phyloP scores from a whole-genome alignment of 2,888 invertebrate species.

The Argyresthia albistria region DNA sequence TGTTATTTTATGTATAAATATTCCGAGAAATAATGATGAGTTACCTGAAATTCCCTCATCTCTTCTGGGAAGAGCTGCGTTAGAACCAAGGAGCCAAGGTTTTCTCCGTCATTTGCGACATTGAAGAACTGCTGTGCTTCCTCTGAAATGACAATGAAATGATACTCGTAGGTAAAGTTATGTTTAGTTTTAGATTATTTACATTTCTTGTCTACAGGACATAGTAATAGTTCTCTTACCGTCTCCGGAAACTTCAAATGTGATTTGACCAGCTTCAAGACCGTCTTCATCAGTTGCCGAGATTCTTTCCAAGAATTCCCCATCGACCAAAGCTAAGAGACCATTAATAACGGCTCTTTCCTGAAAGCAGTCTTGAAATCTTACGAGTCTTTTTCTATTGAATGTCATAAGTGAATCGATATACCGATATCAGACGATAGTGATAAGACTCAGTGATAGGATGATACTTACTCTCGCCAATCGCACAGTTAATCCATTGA shows the following conservation, averaged over 20 bases:
- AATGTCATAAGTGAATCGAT: neutral
- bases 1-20: too few species aligned
- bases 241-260: conserved; percentile 48
- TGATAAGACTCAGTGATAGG: neutral
- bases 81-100: conserved; percentile 37
- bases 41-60: conserved; percentile 41
- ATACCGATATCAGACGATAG: neutral
- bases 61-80: conserved; percentile 31
- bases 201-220: too few species aligned
- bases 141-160: conserved; percentile 23
- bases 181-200: too few species aligned
- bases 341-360: conserved; percentile 39
- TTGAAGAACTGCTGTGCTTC: conserved; percentile 42
- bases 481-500: conserved; percentile 30
- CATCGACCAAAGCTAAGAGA: conserved; percentile 25
- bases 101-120: conserved; percentile 35
- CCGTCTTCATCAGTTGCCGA: conserved; percentile 70
- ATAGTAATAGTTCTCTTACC: conserved; percentile 30
- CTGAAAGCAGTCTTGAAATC: conserved; percentile 19
- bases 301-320: conserved; percentile 45
- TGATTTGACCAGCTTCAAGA: conserved; percentile 66
- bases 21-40: neutral
- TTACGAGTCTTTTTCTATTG: neutral
- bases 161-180: too few species aligned
- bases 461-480: conserved; percentile 43